Evolutionary conservation across 2,797 vertebrate species (phyloP).

Genomic region (Xenopus petersii): DNA sequence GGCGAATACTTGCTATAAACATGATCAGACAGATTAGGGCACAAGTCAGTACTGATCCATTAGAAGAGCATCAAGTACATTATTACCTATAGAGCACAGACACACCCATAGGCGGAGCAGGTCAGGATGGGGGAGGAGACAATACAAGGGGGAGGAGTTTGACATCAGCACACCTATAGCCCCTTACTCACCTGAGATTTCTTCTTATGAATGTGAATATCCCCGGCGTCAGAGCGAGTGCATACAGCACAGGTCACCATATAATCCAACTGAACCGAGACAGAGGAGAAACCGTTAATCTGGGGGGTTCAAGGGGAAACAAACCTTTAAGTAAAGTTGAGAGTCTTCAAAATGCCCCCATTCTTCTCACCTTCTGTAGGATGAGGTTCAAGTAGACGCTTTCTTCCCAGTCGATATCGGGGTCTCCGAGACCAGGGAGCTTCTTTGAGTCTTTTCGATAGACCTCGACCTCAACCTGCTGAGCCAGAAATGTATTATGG

Average conservation of each 20-base stretch:
- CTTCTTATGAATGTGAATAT: conserved; percentile 96
- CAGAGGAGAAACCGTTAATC: neutral
- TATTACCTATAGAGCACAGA: no score
- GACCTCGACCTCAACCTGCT: conserved; percentile 92
- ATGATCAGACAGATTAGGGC: no score
- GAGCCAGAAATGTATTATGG: conserved; percentile 8
- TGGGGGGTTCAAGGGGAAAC: neutral
- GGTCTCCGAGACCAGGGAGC: conserved; percentile 92
- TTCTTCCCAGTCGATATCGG: conserved; percentile 98
- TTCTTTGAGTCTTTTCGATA: conserved; percentile 96
- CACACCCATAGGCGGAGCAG: no score
- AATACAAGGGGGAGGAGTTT: no score
- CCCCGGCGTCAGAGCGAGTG: conserved; percentile 89
- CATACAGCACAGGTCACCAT: conserved; percentile 95
- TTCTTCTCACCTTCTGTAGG: conserved; percentile 82
- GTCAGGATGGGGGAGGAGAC: no score
- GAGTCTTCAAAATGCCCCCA: no score
- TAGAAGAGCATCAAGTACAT: no score
- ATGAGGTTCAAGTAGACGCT: conserved; percentile 96
- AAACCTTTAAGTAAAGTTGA: no score
- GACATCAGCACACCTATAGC: neutral
- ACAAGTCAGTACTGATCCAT: no score
- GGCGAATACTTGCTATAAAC: conserved; percentile 89
- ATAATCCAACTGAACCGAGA: conserved; percentile 81
- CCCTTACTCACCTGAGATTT: conserved; percentile 85